phyloP scores from a whole-genome alignment of 2,888 invertebrate genomes.

The Cheiracanthium punctorium region DNA sequence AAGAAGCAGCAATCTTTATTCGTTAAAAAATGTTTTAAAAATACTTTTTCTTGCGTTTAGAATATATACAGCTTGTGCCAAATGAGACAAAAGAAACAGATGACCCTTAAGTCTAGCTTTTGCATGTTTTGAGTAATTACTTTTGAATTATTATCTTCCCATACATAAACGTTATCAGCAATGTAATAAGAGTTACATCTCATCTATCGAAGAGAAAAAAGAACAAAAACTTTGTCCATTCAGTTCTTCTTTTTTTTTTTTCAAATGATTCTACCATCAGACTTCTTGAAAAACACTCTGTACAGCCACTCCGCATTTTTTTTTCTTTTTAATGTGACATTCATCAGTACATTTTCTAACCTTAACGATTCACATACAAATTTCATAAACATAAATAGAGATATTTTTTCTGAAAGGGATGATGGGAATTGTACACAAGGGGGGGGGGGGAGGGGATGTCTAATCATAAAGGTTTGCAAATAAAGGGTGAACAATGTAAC shows the following conservation, averaged over 20 bases:
- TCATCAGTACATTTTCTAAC: conserved; percentile 15
- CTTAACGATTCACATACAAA: conserved; percentile 57
- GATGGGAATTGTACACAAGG: not conserved
- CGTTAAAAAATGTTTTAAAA: conserved; percentile 68
- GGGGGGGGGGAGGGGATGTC: conserved; percentile 2
- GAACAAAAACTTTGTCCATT: not conserved
- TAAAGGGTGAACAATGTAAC: conserved; percentile 58
- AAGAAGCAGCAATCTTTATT: conserved; percentile 53
- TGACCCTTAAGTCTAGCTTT: not conserved
- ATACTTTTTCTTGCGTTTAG: conserved; percentile 41
- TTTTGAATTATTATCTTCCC: not conserved
- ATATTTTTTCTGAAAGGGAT: not conserved
- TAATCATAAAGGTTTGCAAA: conserved; percentile 57
- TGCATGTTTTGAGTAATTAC: not conserved
- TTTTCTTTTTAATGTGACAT: not conserved
- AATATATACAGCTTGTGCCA: conserved; percentile 61
- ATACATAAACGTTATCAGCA: not conserved
- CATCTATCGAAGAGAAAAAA: not conserved
- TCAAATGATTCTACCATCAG: not conserved
- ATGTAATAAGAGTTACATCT: not conserved
- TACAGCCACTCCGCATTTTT: not conserved
- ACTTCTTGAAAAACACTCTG: not conserved
- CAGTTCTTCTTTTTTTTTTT: too few relatives aligned
- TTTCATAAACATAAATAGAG: conserved; percentile 32
- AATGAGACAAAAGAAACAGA: conserved; percentile 9